A percentile compares a stretch with the other conserved stretches of the same genome.
phyloP scores from a whole-genome alignment of 1,140 invertebrate genomes.

The Euschistus heros region DNA sequence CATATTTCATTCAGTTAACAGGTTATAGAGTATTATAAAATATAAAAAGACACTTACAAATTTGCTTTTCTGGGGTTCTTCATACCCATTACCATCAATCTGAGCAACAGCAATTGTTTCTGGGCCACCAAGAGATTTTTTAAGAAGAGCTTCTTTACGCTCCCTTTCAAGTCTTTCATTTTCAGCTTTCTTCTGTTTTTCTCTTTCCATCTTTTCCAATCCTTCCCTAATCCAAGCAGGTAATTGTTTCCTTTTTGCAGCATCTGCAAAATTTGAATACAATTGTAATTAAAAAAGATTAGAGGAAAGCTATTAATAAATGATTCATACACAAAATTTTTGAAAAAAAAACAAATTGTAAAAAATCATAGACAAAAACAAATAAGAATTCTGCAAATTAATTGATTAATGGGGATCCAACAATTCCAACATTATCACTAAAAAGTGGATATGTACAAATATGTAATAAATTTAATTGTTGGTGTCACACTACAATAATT shows the following conservation, averaged over 20 bases:
- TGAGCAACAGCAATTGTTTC: neutral
- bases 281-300: too few relatives aligned
- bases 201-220: constrained; percentile 92
- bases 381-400: too few relatives aligned
- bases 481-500: too few relatives aligned
- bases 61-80: constrained; percentile 64
- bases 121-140: constrained; percentile 26
- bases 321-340: neutral
- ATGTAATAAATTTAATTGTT: too few relatives aligned
- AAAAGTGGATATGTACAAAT: too few relatives aligned
- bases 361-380: neutral
- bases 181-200: constrained; percentile 82
- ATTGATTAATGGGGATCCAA: too few relatives aligned
- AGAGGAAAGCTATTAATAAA: too few relatives aligned
- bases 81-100: constrained; percentile 25
- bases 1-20: too few relatives aligned
- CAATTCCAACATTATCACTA: too few relatives aligned
- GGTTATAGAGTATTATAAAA: too few relatives aligned
- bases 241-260: constrained; percentile 77
- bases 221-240: constrained; percentile 95
- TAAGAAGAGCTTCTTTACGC: constrained; percentile 47
- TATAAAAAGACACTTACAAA: constrained; percentile 52
- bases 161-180: constrained; percentile 55
- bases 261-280: constrained; percentile 48
- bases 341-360: neutral